Evolutionary conservation across 2,797 vertebrate genomes (phyloP).

Genomic region (Cephalopachus bancanus): DNA sequence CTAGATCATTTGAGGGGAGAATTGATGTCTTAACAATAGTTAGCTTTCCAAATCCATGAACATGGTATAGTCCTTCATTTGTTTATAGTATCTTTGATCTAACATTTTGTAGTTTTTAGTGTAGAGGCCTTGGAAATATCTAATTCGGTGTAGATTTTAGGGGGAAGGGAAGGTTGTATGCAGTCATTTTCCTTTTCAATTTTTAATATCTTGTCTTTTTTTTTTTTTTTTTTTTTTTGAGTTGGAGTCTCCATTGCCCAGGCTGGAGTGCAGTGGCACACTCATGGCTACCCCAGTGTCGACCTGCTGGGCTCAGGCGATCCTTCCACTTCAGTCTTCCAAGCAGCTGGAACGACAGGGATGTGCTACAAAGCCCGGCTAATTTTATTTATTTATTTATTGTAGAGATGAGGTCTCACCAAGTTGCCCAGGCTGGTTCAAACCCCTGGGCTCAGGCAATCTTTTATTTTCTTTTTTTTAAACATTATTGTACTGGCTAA

Average conservation of each 20-base stretch:
- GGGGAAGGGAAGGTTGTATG: not conserved
- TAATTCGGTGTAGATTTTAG: not conserved
- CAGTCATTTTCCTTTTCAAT: not conserved
- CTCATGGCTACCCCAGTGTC: too few relatives aligned
- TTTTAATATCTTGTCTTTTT: not conserved
- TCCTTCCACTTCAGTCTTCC: too few relatives aligned
- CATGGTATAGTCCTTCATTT: not conserved
- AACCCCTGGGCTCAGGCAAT: not conserved
- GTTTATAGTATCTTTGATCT: not conserved
- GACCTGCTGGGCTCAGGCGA: too few relatives aligned
- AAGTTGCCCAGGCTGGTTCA: too few relatives aligned
- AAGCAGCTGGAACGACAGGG: too few relatives aligned
- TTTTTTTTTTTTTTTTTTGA: not conserved
- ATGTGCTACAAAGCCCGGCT: too few relatives aligned
- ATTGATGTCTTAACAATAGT: not conserved
- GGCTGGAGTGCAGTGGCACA: too few relatives aligned
- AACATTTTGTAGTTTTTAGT: conserved; percentile 14
- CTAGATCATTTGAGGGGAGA: not conserved
- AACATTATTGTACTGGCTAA: not conserved
- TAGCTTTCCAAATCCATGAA: not conserved
- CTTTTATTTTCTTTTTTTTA: not conserved
- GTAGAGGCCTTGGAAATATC: not conserved
- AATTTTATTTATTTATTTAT: too few relatives aligned
- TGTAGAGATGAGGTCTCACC: too few relatives aligned
- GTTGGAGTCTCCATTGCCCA: too few relatives aligned